These are phyloP conservation scores for Megastigmus dorsalis DNA, from an alignment of 2,888 invertebrate genomes.

Conservation along the genomic window DNA sequence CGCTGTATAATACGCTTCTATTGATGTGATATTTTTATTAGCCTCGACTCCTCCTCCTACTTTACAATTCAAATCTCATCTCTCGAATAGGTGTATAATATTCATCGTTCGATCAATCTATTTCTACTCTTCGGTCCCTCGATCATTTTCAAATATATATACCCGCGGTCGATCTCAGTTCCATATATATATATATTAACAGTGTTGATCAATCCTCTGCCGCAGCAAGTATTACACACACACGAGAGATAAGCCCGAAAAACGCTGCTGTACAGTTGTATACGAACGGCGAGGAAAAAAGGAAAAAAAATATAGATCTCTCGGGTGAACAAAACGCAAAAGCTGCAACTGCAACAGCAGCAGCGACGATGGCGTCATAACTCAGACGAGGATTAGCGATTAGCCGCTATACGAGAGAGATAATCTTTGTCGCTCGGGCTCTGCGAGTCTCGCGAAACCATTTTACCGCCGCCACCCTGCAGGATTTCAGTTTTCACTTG, in stretches of 20 bases:
- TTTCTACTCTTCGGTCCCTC: too few relatives aligned
- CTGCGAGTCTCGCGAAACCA: slow-evolving; percentile 1
- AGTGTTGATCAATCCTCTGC: neutral
- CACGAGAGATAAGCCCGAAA: too few relatives aligned
- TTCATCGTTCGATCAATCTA: too few relatives aligned
- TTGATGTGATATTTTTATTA: slow-evolving; percentile 21
- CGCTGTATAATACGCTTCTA: neutral
- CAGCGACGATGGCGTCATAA: slow-evolving; percentile 29
- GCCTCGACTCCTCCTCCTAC: neutral
- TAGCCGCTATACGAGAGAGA: slow-evolving; percentile 32
- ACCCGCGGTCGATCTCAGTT: too few relatives aligned
- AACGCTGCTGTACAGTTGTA: too few relatives aligned
- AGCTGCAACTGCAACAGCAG: too few relatives aligned
- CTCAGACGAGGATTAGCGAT: slow-evolving; percentile 49
- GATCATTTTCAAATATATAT: too few relatives aligned
- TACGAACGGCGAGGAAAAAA: too few relatives aligned
- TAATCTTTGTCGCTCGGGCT: slow-evolving; percentile 31
- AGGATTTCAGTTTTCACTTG: slow-evolving; percentile 8
- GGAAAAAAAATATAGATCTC: neutral
- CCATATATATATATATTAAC: too few relatives aligned
- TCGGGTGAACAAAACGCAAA: too few relatives aligned
- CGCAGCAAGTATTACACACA: neutral
- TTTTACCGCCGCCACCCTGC: too few relatives aligned
- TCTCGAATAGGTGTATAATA: too few relatives aligned
- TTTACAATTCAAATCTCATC: slow-evolving; percentile 12